Evolutionary conservation across 1,140 invertebrate genomes (phyloP), one percentile per base, ranked within the genome.

Genomic region (Caenorhabditis inopinata): DNA sequence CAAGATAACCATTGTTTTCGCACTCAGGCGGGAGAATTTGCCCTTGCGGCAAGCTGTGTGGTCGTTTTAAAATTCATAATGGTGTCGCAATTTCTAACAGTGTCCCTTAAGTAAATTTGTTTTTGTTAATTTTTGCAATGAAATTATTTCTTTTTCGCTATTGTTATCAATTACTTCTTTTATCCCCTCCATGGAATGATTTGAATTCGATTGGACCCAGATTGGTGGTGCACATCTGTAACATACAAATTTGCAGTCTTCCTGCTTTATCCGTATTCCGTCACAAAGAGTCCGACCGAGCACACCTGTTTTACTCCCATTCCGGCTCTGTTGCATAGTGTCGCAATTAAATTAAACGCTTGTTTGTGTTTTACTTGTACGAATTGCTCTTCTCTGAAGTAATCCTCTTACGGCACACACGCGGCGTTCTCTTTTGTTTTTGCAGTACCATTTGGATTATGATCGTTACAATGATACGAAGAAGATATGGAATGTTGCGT

Each of bases 261-360:
- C 12, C 14, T 58, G 49, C 27, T 51, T 12, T 58, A 18, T 58
- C 9, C n/a, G 5, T 32, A n/a, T 68, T 68, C 32, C 58, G 58
- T 68, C 58, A 68, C 32, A 68, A 68, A 68, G 58, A 18, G 32
- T 38, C 58, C 58, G 51, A 58, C 51, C 25, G 58, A 68, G 58
- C 32, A 58, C 53, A 68, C 32, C 58, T 68, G 58, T 68, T 38
- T 58, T 38, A 32, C 12, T 68, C 11, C 21, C 58, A 38, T 68
- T 68, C 58, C 58, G 58, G 58, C 58, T 68, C 58, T 68, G 32
- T 68, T 68, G 58, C 32, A 42, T 58, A 5, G 18, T 58, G 12
- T 38, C 58, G 58, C 58, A 68, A 68, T 42, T 32, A 29, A 68
- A 68, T 68, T 38, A 68, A 68, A 68, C 9, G 32, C 32, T 9